These are phyloP conservation scores for Acanthis flammea DNA, from an alignment of 2,797 vertebrate genomes.

Conservation along the genomic window DNA sequence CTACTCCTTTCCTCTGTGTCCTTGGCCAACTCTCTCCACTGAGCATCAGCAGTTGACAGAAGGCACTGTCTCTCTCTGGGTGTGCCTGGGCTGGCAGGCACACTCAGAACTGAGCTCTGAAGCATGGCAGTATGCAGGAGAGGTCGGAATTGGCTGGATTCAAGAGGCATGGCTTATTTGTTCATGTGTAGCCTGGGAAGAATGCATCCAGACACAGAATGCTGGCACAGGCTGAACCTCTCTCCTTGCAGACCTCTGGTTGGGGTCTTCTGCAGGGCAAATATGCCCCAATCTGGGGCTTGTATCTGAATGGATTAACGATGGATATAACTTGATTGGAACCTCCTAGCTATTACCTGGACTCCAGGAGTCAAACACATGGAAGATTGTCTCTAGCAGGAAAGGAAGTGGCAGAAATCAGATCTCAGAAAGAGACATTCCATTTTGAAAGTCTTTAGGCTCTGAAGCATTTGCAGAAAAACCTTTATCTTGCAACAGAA, in stretches of 20 bases:
- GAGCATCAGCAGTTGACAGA: neutral
- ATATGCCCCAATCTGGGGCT: neutral
- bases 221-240: neutral
- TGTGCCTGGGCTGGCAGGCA: conserved; percentile 23
- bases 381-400: neutral
- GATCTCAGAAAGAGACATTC: neutral
- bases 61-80: conserved; percentile 16
- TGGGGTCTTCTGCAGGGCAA: neutral
- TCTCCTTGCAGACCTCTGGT: neutral
- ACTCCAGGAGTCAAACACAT: neutral
- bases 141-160: neutral
- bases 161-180: neutral
- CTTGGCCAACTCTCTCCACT: neutral
- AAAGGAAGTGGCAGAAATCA: neutral
- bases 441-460: neutral
- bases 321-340: neutral
- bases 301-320: neutral
- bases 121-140: neutral
- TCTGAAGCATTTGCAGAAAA: neutral
- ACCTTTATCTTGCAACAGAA: neutral
- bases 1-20: neutral
- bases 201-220: neutral
- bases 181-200: neutral
- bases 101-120: conserved; percentile 49
- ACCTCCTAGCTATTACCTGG: neutral